Conservation (phyloP, 2,888 invertebrate species). For the Ectropis crepuscularia region DNA sequence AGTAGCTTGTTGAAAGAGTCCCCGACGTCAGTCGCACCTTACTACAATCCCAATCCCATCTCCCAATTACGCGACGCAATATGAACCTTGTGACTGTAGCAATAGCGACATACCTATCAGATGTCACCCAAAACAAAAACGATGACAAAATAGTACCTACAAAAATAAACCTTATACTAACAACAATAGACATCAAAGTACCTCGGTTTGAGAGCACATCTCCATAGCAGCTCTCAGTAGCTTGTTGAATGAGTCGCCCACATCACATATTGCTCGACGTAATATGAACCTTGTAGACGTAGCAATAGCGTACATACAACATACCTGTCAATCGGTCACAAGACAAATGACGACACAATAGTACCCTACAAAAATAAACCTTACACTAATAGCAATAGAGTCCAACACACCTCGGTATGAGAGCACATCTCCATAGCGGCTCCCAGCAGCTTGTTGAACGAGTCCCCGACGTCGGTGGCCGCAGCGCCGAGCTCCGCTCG, state of each 20-base stretch:
- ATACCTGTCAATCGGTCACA: too few species aligned
- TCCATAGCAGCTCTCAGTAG: conserved; percentile 92
- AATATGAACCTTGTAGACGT: too few species aligned
- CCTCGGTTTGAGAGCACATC: conserved; percentile 92
- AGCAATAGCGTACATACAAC: too few species aligned
- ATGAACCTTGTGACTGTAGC: too few species aligned
- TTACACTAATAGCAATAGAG: not conserved
- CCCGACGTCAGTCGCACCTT: conserved; percentile 89
- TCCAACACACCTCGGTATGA: conserved; percentile 85
- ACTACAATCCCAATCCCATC: too few species aligned
- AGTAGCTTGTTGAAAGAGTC: conserved; percentile 91
- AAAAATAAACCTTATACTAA: not conserved
- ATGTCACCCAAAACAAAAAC: too few species aligned
- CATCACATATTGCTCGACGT: too few species aligned
- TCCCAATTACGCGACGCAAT: conserved; percentile 90
- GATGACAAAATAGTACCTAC: too few species aligned
- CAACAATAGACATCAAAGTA: conserved; percentile 40
- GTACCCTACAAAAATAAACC: not conserved
- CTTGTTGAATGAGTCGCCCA: conserved; percentile 91
- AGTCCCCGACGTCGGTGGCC: conserved; percentile 88
- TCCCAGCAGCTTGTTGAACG: conserved; percentile 91
- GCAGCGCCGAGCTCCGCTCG: conserved; percentile 89
- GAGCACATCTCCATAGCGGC: conserved; percentile 94
- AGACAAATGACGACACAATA: too few species aligned
- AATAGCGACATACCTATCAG: too few species aligned